phyloP scores from a whole-genome alignment of 2,888 invertebrate genomes.

The Megamerina dolium region DNA sequence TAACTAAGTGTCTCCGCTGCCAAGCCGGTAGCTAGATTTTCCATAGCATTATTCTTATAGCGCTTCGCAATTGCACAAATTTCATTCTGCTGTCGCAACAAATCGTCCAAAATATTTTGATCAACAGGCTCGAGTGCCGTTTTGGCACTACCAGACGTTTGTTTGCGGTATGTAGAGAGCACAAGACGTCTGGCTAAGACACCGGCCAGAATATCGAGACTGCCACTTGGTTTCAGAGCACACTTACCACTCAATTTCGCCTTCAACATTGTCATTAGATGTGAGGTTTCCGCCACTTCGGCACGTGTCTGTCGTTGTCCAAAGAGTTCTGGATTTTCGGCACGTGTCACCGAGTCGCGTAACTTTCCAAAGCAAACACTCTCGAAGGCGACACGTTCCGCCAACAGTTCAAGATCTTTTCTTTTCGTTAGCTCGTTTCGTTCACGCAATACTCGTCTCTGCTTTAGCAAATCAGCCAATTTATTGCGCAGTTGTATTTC shows the following conservation, averaged over 20 bases:
- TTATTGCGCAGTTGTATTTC: slow-evolving; percentile 66
- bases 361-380: slow-evolving; percentile 65
- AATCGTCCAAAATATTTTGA: slow-evolving; percentile 42
- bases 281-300: slow-evolving; percentile 70
- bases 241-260: slow-evolving; percentile 59
- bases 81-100: slow-evolving; percentile 56
- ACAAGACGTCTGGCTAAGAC: slow-evolving; percentile 68
- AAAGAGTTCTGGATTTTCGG: slow-evolving; percentile 55
- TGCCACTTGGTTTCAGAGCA: slow-evolving; percentile 49
- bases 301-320: slow-evolving; percentile 59
- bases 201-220: slow-evolving; percentile 66
- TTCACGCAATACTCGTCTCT: slow-evolving; percentile 60
- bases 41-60: slow-evolving; percentile 64
- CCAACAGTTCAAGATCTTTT: slow-evolving; percentile 64
- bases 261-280: slow-evolving; percentile 67
- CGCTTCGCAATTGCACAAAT: slow-evolving; percentile 57
- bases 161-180: slow-evolving; percentile 37
- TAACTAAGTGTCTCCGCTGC: slow-evolving; percentile 64
- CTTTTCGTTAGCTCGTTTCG: slow-evolving; percentile 63
- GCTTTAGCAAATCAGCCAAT: slow-evolving; percentile 62
- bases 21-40: slow-evolving; percentile 63
- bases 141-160: slow-evolving; percentile 25
- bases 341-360: slow-evolving; percentile 60
- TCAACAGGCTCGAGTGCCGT: slow-evolving; percentile 54
- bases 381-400: slow-evolving; percentile 76